Base-by-base conservation (phyloP, 2,113 vertebrate genomes). In the Mormyrus lacerda region DNA sequence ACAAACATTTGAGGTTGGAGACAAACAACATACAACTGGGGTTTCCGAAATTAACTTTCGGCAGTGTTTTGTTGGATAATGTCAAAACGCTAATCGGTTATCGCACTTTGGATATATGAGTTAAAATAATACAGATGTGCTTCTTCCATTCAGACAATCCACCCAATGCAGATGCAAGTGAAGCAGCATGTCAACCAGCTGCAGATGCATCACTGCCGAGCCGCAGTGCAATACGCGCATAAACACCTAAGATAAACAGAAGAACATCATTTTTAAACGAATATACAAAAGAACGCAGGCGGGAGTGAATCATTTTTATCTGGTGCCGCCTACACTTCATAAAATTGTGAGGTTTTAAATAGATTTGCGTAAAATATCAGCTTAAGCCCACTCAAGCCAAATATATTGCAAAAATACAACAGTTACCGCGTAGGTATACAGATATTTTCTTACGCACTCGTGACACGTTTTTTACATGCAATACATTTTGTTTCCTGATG, bases 141-240 rank as follows among this genome's bases (percentile, higher is more conserved):
- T 44, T 11, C n/a, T 17, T 11, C 39, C 47, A 27, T 27, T 55
- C 73, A 39, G 17, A 82, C 39, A 82, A 82, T 9, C 35, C 58
- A 17, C 88, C 48, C 10, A 83, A 24, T 50, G 9, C 31, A 58
- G 27, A 39, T 24, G 51, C 24, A 85, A 15, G 1, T n/a, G 35
- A 17, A 48, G 27, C 61, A 35, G 21, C 21, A 35, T 50, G 42
- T 8, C 13, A 42, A 21, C 31, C 55, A 53, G 53, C 79, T 61
- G 88, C 88, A 84, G 45, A 86, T 73, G 83, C 88, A 84, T 15
- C 82, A 85, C 82, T 55, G 51, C 55, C 24, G 55, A n/a, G 24
- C 89, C 79, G 89, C 82, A 89, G 82, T 86, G 89, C 55, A 86
- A 89, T 51, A 35, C 65, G 39, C 69, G 3, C 27, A 24, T 17